These are phyloP conservation scores for Drosophila neocordata DNA, from an alignment of 1,140 invertebrate species.

Conservation along the genomic window DNA sequence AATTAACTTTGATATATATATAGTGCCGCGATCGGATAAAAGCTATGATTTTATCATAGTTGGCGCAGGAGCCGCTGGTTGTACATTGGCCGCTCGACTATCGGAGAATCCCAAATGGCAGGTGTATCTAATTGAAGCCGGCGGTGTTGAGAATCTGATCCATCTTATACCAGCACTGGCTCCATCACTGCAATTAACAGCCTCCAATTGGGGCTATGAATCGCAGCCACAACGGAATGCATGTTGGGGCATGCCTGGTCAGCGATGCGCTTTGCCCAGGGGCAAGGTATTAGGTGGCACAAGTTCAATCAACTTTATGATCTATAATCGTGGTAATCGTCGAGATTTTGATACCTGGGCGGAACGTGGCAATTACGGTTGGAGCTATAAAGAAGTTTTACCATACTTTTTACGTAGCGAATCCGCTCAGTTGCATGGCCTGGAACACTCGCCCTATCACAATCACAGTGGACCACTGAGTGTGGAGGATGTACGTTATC, in stretches of 20 bases:
- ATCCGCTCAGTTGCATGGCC: constrained; percentile 84
- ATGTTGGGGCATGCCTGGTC: constrained; percentile 84
- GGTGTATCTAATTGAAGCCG: constrained; percentile 87
- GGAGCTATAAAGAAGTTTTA: constrained; percentile 89
- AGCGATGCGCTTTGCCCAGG: constrained; percentile 85
- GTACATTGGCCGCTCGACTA: constrained; percentile 92
- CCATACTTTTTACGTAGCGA: constrained; percentile 88
- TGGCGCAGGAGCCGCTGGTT: constrained; percentile 92
- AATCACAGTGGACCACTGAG: constrained; percentile 84
- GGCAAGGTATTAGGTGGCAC: constrained; percentile 89
- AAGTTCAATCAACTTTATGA: constrained; percentile 93
- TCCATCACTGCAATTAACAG: constrained; percentile 84
- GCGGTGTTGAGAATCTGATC: constrained; percentile 87
- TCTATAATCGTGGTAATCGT: constrained; percentile 92
- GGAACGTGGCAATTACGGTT: constrained; percentile 86
- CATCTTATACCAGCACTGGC: constrained; percentile 87
- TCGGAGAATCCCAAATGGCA: constrained; percentile 83
- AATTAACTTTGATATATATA: too few relatives aligned
- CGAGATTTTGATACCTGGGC: constrained; percentile 91
- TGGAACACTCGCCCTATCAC: constrained; percentile 84
- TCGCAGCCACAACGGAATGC: constrained; percentile 86
- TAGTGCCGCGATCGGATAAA: constrained; percentile 49
- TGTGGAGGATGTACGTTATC: constrained; percentile 84
- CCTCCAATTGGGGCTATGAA: constrained; percentile 88
- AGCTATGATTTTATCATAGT: constrained; percentile 93